Percentiles rank a stretch among this genome's conserved stretches.
These are phyloP conservation scores for Chrysolina haemoptera DNA, from an alignment of 2,888 invertebrate species.

Conservation along the genomic window DNA sequence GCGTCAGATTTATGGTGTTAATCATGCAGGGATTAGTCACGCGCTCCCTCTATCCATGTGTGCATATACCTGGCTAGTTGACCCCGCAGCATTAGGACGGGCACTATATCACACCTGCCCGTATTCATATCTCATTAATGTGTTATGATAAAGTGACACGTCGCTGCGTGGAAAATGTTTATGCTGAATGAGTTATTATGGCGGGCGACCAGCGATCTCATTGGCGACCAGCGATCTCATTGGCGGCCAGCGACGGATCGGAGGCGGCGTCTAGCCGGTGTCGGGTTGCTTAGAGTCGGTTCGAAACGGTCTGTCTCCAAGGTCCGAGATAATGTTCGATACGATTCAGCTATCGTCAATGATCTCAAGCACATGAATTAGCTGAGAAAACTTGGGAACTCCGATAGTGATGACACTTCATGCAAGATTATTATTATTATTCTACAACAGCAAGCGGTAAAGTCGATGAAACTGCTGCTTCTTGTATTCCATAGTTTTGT, in stretches of 20 bases:
- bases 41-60: conserved; percentile 43
- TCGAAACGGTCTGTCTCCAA: too few species aligned
- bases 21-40: conserved; percentile 74
- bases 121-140: conserved; percentile 63
- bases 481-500: too few species aligned
- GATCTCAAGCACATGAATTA: too few species aligned
- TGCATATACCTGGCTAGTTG: conserved; percentile 44
- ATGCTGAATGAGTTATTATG: conserved; percentile 47
- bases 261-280: not conserved
- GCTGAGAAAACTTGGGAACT: too few species aligned
- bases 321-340: too few species aligned
- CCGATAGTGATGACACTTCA: too few species aligned
- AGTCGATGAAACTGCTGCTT: too few species aligned
- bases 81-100: conserved; percentile 65
- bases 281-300: too few species aligned
- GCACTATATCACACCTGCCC: conserved; percentile 70
- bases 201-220: conserved; percentile 17
- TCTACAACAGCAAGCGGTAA: too few species aligned
- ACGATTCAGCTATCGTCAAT: too few species aligned
- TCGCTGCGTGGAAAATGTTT: conserved; percentile 47
- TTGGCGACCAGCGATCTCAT: not conserved
- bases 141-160: conserved; percentile 58
- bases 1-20: conserved; percentile 75
- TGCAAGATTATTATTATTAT: too few species aligned
- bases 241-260: not conserved